Base-by-base conservation (phyloP, 2,888 invertebrate genomes). In the Listrodromus nycthemerus region DNA sequence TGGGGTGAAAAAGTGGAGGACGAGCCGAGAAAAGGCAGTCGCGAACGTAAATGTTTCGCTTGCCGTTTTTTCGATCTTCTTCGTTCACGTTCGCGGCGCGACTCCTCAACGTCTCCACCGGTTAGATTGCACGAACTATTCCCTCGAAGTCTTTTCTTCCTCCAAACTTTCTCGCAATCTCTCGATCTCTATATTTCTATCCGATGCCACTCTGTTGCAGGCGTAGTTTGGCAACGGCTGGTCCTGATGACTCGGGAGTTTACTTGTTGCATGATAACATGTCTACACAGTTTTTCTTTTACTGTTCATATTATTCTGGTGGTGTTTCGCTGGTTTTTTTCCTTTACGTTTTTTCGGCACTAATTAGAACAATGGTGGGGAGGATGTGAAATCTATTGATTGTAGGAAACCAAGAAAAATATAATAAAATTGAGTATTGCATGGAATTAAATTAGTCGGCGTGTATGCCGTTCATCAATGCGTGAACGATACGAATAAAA, bases 31-130 rank as follows among this genome's bases (percentile, higher is more conserved):
- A 21, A 41, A 45, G 8, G 48, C 48, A 16, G 61, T 65, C 58
- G 66, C 24, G 33, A 63, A 82, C 33, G 71, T 74, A 78, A 83
- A 83, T 83, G 80, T 83, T 80, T 83, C 80, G 74, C 45, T 82
- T 48, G 24, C 55, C 66, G 8, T 37, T 37, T 52, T 74, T 48
- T 10, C 27, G 24, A 74, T 45, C 48, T 48, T 65, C 27, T 55
- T 50, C 33, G 33, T 67, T n/a, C 58, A 4, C 41, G 63, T n/a
- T 37, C 30, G 58, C 30, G 27, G 61, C 30, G 21, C 45, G 24
- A 21, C 58, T 58, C 48, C 27, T 80, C 21, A 48, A 41, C 71
- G 41, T 16, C 33, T 48, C 55, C 24, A n/a, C 27, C 48, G 21
- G 7, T 24, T 27, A 27, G 0, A 21, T 16, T 67, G 30, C 30